Evolutionary conservation across 1,140 invertebrate species (phyloP).

Genomic region (Marisa cornuarietis): DNA sequence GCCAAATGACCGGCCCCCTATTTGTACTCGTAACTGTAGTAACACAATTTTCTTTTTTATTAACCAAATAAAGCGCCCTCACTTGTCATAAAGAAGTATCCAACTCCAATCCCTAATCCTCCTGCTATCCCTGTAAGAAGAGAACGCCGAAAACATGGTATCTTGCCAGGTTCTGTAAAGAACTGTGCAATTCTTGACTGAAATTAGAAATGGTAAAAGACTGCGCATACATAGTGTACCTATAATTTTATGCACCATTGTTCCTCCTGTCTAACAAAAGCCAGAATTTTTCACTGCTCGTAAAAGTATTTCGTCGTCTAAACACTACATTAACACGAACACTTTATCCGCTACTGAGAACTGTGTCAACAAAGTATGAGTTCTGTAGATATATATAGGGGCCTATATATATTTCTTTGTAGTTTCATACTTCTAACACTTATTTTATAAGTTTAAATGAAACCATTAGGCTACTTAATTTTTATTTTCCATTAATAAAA

Average conservation of each 20-base stretch:
- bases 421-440: too few relatives aligned
- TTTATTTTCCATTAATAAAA: not conserved
- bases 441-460: too few relatives aligned
- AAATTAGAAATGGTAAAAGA: conserved; percentile 9
- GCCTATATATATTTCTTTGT: too few relatives aligned
- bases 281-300: not conserved
- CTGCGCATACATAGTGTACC: too few relatives aligned
- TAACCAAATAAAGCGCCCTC: conserved; percentile 4
- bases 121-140: conserved; percentile 26
- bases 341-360: too few relatives aligned
- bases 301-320: not conserved
- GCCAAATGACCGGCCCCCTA: too few relatives aligned
- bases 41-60: too few relatives aligned
- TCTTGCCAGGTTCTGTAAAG: not conserved
- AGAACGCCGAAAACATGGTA: conserved; percentile 34
- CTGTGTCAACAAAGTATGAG: too few relatives aligned
- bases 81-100: conserved; percentile 32
- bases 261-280: not conserved
- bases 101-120: conserved; percentile 25
- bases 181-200: conserved; percentile 11
- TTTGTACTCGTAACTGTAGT: too few relatives aligned
- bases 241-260: not conserved
- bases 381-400: too few relatives aligned
- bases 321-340: not conserved
- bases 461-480: too few relatives aligned